A percentile compares a stretch with the other conserved stretches of the same genome.
Evolutionary conservation across 2,888 invertebrate genomes (phyloP).

Genomic region (Blomia tropicalis): DNA sequence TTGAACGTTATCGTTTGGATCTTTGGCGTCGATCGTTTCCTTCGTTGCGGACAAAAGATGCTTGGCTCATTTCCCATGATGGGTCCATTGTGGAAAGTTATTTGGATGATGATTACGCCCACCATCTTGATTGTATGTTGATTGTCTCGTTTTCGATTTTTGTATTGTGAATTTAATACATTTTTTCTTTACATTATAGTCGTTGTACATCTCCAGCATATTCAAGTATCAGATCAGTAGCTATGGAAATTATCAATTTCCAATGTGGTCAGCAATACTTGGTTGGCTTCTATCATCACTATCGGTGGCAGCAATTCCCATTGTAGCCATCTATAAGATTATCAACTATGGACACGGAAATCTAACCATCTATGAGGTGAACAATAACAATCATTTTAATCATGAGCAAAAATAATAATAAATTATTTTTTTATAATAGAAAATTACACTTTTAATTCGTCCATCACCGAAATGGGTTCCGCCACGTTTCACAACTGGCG

Average conservation of each 20-base stretch:
- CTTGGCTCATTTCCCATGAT: constrained; percentile 47
- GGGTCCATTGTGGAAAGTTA: constrained; percentile 51
- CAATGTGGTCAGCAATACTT: constrained; percentile 50
- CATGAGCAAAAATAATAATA: neutral
- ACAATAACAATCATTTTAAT: neutral
- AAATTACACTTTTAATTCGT: constrained; percentile 21
- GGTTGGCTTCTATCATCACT: constrained; percentile 55
- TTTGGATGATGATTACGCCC: constrained; percentile 56
- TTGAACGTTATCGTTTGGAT: constrained; percentile 50
- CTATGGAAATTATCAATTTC: constrained; percentile 52
- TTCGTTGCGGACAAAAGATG: constrained; percentile 41
- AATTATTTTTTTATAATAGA: constrained; percentile 21
- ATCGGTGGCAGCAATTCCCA: constrained; percentile 52
- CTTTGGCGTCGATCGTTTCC: constrained; percentile 44
- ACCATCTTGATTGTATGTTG: constrained; percentile 50
- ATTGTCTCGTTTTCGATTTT: neutral
- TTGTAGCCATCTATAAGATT: constrained; percentile 44
- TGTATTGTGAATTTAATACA: constrained; percentile 18
- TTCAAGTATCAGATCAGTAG: constrained; percentile 43
- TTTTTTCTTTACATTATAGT: constrained; percentile 35
- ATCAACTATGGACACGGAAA: constrained; percentile 13
- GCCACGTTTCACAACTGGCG: too few relatives aligned
- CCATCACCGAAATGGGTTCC: constrained; percentile 22
- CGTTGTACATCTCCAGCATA: constrained; percentile 55
- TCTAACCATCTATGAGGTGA: neutral